phyloP scores from a whole-genome alignment of 2,113 vertebrate species.

The Leucoraja erinaceus region DNA sequence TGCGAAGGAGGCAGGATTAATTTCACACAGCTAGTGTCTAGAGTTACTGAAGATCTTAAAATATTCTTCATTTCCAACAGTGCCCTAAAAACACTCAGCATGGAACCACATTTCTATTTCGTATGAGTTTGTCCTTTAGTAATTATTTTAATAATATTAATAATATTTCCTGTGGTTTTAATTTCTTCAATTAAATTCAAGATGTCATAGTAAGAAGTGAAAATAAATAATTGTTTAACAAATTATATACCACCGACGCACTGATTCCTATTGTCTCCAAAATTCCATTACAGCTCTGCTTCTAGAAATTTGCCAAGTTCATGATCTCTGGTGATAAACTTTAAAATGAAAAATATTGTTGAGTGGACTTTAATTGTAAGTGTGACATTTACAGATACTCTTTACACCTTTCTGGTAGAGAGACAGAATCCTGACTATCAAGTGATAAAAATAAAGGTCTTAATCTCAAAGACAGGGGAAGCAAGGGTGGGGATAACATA shows the following conservation, averaged over 20 bases:
- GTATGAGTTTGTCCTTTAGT: not conserved
- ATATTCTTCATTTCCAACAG: not conserved
- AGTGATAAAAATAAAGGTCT: not conserved
- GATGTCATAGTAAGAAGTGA: no score
- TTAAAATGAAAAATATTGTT: not conserved
- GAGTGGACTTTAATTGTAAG: not conserved
- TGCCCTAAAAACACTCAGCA: not conserved
- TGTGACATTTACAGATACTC: not conserved
- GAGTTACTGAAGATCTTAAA: not conserved
- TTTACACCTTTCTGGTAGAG: not conserved
- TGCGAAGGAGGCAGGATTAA: not conserved
- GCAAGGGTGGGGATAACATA: not conserved
- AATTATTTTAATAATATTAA: conserved; percentile 5
- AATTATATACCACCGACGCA: not conserved
- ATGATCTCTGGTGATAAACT: not conserved
- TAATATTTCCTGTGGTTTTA: not conserved
- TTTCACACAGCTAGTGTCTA: not conserved
- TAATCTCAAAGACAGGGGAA: not conserved
- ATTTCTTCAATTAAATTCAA: not conserved
- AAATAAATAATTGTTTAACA: no score
- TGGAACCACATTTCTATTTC: not conserved
- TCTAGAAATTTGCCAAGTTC: not conserved
- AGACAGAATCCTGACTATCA: not conserved
- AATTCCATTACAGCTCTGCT: not conserved
- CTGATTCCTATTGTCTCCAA: not conserved